phyloP scores from a whole-genome alignment of 2,113 vertebrate species.

The Halichoeres trimaculatus region DNA sequence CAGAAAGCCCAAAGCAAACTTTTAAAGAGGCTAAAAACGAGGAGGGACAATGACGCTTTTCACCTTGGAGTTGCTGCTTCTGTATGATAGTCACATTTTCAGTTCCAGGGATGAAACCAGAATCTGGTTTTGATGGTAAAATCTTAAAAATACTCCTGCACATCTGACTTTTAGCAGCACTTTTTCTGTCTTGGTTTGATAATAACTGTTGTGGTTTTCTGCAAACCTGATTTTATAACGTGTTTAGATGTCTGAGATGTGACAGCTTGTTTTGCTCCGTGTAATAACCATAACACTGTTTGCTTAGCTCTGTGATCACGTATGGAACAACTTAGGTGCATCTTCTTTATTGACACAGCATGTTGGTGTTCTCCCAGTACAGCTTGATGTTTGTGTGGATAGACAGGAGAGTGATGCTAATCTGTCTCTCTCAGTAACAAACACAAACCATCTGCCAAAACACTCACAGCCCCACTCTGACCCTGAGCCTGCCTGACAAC shows the following conservation, averaged over 20 bases:
- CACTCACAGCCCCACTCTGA: slow-evolving; percentile 68
- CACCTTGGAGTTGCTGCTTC: neutral
- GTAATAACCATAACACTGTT: slow-evolving; percentile 28
- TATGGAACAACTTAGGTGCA: slow-evolving; percentile 55
- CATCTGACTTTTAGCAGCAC: neutral
- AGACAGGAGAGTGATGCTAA: slow-evolving; percentile 67
- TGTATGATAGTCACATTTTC: too few relatives aligned
- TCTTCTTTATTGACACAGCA: slow-evolving; percentile 43
- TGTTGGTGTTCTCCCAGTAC: slow-evolving; percentile 40
- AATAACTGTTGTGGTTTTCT: neutral
- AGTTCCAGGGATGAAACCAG: too few relatives aligned
- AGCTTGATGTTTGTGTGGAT: slow-evolving; percentile 69
- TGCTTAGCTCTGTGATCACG: slow-evolving; percentile 41
- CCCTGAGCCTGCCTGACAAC: slow-evolving; percentile 61
- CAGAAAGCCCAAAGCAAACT: slow-evolving; percentile 7
- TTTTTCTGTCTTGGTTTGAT: neutral
- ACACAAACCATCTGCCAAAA: slow-evolving; percentile 82
- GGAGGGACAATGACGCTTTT: slow-evolving; percentile 21
- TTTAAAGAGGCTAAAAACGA: slow-evolving; percentile 29
- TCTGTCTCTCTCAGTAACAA: slow-evolving; percentile 73
- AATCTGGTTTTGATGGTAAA: too few relatives aligned
- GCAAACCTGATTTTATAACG: neutral
- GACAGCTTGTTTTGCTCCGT: neutral
- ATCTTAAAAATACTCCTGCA: too few relatives aligned
- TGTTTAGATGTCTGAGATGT: neutral